These are phyloP conservation scores for Nautilus pompilius DNA, from an alignment of 1,140 invertebrate species.

Conservation along the genomic window DNA sequence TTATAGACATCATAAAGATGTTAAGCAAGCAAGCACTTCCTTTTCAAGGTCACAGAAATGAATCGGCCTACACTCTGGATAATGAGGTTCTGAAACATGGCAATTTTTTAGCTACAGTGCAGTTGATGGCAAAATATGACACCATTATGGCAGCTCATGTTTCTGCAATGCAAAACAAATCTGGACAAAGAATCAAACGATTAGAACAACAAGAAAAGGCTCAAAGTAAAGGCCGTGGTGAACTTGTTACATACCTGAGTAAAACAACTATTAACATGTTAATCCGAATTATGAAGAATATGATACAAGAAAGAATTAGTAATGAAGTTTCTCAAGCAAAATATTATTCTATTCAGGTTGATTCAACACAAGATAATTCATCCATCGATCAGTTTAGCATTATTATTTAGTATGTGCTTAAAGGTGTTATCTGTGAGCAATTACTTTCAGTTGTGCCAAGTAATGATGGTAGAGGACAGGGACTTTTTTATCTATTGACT, in stretches of 20 bases:
- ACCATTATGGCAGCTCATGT: not conserved
- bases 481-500: not conserved
- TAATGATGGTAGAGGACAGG: not conserved
- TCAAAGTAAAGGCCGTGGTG: not conserved
- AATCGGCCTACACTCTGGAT: not conserved
- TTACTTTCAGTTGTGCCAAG: not conserved
- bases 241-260: not conserved
- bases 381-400: not conserved
- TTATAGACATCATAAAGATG: not conserved
- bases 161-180: not conserved
- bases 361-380: not conserved
- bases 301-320: not conserved
- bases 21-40: not conserved
- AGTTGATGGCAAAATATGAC: not conserved
- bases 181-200: not conserved
- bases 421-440: not conserved
- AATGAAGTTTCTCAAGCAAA: not conserved
- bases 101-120: not conserved
- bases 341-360: not conserved
- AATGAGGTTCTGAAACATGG: conserved; percentile 3
- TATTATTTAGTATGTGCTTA: not conserved
- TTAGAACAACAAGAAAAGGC: not conserved
- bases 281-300: too few species aligned
- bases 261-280: too few species aligned
- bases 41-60: not conserved